Conservation (phyloP, 1,140 invertebrate species). For the Ditylenchus dipsaci region DNA sequence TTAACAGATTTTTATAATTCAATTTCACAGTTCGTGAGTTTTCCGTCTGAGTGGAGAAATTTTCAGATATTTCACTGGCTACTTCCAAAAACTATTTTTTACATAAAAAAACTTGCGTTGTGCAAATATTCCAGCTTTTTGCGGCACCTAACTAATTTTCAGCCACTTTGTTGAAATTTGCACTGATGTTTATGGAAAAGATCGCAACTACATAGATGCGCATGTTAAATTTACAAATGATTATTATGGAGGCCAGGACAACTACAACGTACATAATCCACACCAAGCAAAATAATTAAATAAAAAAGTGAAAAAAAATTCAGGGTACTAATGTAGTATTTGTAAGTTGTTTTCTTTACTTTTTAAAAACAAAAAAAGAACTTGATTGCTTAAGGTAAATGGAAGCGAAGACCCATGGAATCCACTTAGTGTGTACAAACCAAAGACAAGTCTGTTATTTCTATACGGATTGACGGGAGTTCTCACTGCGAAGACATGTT, state of each 20-base stretch:
- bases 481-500: background rate
- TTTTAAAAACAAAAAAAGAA: too few species aligned
- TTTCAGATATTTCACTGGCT: too few species aligned
- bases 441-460: background rate
- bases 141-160: too few species aligned
- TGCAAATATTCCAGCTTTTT: background rate
- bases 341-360: too few species aligned
- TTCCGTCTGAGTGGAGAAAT: too few species aligned
- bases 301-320: background rate
- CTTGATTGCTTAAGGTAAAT: background rate
- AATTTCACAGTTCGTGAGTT: too few species aligned
- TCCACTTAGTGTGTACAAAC: background rate
- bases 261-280: background rate
- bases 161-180: too few species aligned
- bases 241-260: background rate
- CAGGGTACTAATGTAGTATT: background rate
- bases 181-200: background rate
- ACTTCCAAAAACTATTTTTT: too few species aligned
- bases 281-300: too few species aligned
- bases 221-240: background rate
- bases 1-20: too few species aligned
- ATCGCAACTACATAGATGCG: too few species aligned
- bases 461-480: background rate
- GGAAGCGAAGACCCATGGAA: constrained; percentile 8
- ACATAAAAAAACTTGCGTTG: too few species aligned